Conservation (phyloP, 2,113 vertebrate species). For the Semicossyphus pulcher region DNA sequence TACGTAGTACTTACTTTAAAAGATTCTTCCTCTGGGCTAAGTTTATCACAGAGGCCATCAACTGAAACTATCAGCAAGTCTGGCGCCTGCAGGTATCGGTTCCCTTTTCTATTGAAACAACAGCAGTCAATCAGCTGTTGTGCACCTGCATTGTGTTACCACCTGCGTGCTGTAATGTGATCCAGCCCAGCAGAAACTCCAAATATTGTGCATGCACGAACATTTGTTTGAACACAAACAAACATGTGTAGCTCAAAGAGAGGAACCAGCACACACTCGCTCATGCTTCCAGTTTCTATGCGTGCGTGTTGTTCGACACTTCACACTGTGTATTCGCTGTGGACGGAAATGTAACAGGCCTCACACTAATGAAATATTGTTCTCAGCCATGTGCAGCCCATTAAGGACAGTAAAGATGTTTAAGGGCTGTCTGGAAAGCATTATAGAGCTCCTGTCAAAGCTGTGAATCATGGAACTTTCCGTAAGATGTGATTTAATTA, state of each 20-base stretch:
- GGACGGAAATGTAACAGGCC: constrained; percentile 34
- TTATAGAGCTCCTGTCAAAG: constrained; percentile 17
- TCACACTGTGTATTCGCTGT: constrained; percentile 23
- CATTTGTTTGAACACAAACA: constrained; percentile 65
- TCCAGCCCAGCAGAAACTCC: constrained; percentile 38
- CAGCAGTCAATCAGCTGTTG: constrained; percentile 1
- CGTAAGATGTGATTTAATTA: constrained; percentile 41
- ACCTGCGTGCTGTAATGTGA: constrained; percentile 45
- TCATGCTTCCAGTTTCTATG: background rate
- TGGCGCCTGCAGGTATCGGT: background rate
- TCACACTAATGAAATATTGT: constrained; percentile 21
- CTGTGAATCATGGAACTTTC: constrained; percentile 55
- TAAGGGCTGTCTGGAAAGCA: constrained; percentile 49
- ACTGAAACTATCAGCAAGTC: background rate
- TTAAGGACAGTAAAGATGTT: constrained; percentile 34
- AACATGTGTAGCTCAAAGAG: background rate
- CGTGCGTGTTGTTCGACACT: constrained; percentile 5
- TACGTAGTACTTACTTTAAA: background rate
- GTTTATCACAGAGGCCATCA: background rate
- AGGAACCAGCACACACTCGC: background rate
- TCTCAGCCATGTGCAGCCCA: constrained; percentile 34
- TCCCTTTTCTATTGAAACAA: constrained; percentile 28
- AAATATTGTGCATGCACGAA: constrained; percentile 25
- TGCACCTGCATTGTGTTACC: constrained; percentile 39
- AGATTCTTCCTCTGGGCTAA: too few species aligned